Base-by-base conservation (phyloP, 2,113 vertebrate genomes). In the Apeltes quadracus region DNA sequence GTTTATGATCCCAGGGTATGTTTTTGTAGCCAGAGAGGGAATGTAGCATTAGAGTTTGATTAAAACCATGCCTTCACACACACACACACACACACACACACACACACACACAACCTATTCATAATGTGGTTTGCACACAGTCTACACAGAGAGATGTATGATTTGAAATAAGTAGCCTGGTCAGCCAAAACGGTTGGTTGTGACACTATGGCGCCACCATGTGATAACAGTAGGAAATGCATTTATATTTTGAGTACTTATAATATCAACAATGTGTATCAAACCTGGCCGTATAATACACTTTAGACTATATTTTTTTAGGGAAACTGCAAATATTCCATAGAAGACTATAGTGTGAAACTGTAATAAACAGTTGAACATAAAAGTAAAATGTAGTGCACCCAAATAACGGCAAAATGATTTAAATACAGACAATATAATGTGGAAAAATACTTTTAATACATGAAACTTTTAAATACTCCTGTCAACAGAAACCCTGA, bases 161-260 rank as follows among this genome's bases (percentile, higher is more conserved):
- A 53, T 16, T 15, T 38, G 18, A 20, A 69, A 51, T 15, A 48
- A 46, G 2, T 16, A 61, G 46, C 25, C 7, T 6, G 23, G 32
- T 75, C 44, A 73, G 34, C n/a, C 12, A 56, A 59, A n/a, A n/a
- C n/a, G n/a, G n/a, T n/a, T n/a, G n/a, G n/a, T n/a, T n/a, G n/a
- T n/a, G n/a, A 36, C 23, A 2, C 18, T 58, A 0, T 80, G 36
- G n/a, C 64, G 34, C 78, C 73, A 82, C 77, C 87, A 69, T 36
- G 78, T 89, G 87, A 73, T 34, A 0, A 44, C 1, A 16, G 2
- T 10, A 29, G 41, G 23, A 1, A 48, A 4, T 41, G 10, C 23
- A 67, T 3, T 34, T 34, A 34, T 34, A 34, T 34, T 34, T 34
- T 32, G 5, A 32, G 32, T 34, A 34, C 32, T 34, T 34, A 34